These are phyloP conservation scores for Psephotus haematonotus DNA, from an alignment of 2,113 vertebrate genomes.

Conservation along the genomic window DNA sequence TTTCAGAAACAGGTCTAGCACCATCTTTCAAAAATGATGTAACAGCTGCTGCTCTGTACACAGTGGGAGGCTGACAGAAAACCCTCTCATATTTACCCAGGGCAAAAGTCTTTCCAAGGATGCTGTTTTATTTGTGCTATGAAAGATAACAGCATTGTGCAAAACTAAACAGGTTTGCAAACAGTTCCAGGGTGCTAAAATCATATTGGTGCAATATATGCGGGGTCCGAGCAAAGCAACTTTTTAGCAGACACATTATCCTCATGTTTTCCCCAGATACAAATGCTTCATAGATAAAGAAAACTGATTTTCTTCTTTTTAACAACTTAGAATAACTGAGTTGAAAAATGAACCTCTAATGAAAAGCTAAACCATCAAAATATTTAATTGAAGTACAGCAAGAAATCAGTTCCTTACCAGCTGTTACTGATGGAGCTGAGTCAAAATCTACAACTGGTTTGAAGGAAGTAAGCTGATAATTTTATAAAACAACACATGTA, in stretches of 20 bases:
- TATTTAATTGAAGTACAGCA: conserved; percentile 12
- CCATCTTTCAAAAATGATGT: background rate
- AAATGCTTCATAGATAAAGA: background rate
- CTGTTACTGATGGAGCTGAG: background rate
- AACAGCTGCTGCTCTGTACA: background rate
- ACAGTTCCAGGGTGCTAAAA: background rate
- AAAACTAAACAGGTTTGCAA: conserved; percentile 1
- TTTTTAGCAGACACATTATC: background rate
- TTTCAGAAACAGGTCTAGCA: background rate
- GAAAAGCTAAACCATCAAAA: background rate
- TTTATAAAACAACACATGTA: background rate
- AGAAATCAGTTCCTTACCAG: background rate
- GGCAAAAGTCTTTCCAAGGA: background rate
- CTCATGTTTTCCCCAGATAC: background rate
- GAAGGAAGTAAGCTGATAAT: background rate
- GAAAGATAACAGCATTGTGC: background rate
- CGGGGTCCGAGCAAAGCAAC: background rate
- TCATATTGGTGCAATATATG: background rate
- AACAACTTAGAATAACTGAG: background rate
- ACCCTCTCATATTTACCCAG: background rate
- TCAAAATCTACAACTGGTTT: background rate
- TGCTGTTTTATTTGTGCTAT: background rate
- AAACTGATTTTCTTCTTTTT: background rate
- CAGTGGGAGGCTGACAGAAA: background rate
- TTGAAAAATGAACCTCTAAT: background rate